A percentile compares a stretch with the other conserved stretches of the same genome.
These are phyloP conservation scores for Phymatocera aterrima DNA, from an alignment of 2,888 invertebrate genomes.

Conservation along the genomic window DNA sequence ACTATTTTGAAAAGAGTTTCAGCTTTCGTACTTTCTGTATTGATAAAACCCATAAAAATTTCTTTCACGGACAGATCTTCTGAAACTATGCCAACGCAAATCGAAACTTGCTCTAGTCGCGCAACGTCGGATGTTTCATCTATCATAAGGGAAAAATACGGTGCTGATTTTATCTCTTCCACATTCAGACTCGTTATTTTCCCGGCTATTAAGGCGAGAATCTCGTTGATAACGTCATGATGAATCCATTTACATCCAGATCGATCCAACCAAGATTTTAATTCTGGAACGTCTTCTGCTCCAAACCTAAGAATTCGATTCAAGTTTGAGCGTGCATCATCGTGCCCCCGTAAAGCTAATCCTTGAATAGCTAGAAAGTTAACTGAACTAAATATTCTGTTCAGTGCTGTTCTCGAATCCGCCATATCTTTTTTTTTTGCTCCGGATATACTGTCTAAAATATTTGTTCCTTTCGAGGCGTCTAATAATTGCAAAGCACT, in stretches of 20 bases:
- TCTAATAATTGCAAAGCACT: conserved; percentile 19
- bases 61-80: conserved; percentile 47
- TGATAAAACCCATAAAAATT: conserved; percentile 51
- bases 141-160: conserved; percentile 48
- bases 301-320: conserved; percentile 49
- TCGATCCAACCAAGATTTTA: conserved; percentile 46
- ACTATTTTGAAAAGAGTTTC: conserved; percentile 46
- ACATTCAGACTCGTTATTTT: conserved; percentile 47
- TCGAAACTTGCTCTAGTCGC: conserved; percentile 51
- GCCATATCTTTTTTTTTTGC: conserved; percentile 51
- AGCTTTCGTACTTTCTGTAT: conserved; percentile 49
- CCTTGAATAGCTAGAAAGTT: conserved; percentile 54
- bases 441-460: conserved; percentile 49
- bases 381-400: conserved; percentile 52
- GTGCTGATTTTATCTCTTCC: conserved; percentile 47
- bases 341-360: conserved; percentile 53
- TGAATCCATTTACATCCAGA: conserved; percentile 34
- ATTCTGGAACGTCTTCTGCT: conserved; percentile 50
- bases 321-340: conserved; percentile 50
- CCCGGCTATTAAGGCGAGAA: conserved; percentile 45
- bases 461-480: conserved; percentile 29
- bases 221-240: conserved; percentile 48
- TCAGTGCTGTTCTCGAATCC: conserved; percentile 53
- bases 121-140: conserved; percentile 52
- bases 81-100: conserved; percentile 49